Evolutionary conservation across 2,113 vertebrate genomes (phyloP).

Genomic region (Myanophis thanlyinensis): DNA sequence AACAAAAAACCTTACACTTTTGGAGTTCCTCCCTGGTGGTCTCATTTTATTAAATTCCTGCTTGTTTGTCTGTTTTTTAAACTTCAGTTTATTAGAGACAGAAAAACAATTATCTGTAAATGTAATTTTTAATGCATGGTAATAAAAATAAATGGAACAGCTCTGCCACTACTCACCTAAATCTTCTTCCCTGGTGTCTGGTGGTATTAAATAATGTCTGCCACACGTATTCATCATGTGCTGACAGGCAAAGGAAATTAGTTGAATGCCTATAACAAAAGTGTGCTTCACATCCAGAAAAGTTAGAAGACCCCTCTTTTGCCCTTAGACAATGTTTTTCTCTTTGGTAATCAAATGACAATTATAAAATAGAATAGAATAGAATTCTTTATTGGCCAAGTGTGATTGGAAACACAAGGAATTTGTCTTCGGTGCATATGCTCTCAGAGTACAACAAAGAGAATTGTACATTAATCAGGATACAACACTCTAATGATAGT

Average conservation of each 20-base stretch:
- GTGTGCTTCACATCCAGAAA: constrained; percentile 51
- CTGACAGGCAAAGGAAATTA: constrained; percentile 76
- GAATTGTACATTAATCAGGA: no score
- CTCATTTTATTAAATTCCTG: constrained; percentile 80
- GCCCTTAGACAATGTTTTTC: constrained; percentile 48
- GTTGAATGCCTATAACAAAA: constrained; percentile 55
- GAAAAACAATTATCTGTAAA: constrained; percentile 87
- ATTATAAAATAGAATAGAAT: no score
- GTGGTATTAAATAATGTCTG: constrained; percentile 83
- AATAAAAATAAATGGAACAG: constrained; percentile 86
- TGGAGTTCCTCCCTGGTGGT: constrained; percentile 77
- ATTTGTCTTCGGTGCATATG: no score
- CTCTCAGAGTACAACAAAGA: no score
- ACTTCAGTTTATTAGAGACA: constrained; percentile 79
- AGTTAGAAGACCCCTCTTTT: constrained; percentile 57
- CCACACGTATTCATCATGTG: constrained; percentile 82
- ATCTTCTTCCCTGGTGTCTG: constrained; percentile 85
- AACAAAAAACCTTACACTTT: constrained; percentile 64
- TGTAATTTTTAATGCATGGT: constrained; percentile 84
- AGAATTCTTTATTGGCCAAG: no score
- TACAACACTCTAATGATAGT: no score
- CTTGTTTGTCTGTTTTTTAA: constrained; percentile 67
- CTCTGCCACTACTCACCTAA: constrained; percentile 82
- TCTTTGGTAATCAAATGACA: constrained; percentile 62
- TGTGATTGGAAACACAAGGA: no score